These are phyloP conservation scores for Oryzias woworae DNA, from an alignment of 2,113 vertebrate species.

Conservation along the genomic window DNA sequence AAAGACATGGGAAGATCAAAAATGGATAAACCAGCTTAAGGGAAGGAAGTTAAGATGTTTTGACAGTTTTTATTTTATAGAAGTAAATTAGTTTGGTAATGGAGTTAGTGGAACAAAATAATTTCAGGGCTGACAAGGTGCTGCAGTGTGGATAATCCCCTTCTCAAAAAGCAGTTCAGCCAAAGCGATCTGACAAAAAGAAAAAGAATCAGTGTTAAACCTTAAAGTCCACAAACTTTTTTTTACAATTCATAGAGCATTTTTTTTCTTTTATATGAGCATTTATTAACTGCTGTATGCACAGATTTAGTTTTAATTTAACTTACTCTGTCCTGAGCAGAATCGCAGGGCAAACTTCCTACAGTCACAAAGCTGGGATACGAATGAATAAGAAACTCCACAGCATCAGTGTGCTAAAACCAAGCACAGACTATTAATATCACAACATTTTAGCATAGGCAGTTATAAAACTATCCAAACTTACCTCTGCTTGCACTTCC, in stretches of 20 bases:
- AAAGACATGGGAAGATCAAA: conserved; percentile 22
- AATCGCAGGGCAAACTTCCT: conserved; percentile 83
- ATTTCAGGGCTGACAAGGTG: conserved; percentile 37
- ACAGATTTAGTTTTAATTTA: neutral
- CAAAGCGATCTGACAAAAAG: conserved; percentile 65
- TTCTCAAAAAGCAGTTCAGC: conserved; percentile 76
- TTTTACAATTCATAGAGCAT: neutral
- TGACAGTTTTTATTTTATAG: conserved; percentile 1
- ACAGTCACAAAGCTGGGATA: conserved; percentile 87
- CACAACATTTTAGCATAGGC: neutral
- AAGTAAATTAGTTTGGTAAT: conserved; percentile 23
- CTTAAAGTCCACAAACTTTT: neutral
- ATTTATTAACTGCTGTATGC: neutral
- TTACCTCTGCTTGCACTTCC: conserved; percentile 85
- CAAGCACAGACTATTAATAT: neutral
- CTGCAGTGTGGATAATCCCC: conserved; percentile 72
- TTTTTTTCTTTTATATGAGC: no score
- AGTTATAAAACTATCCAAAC: neutral
- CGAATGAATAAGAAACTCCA: conserved; percentile 89
- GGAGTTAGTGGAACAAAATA: conserved; percentile 19
- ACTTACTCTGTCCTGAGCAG: conserved; percentile 80
- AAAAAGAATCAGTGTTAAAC: neutral
- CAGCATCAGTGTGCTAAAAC: conserved; percentile 82
- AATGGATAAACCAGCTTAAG: conserved; percentile 1
- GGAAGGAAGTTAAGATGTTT: conserved; percentile 1